phyloP scores from a whole-genome alignment of 2,797 vertebrate species.

The Enteromius anoplus region DNA sequence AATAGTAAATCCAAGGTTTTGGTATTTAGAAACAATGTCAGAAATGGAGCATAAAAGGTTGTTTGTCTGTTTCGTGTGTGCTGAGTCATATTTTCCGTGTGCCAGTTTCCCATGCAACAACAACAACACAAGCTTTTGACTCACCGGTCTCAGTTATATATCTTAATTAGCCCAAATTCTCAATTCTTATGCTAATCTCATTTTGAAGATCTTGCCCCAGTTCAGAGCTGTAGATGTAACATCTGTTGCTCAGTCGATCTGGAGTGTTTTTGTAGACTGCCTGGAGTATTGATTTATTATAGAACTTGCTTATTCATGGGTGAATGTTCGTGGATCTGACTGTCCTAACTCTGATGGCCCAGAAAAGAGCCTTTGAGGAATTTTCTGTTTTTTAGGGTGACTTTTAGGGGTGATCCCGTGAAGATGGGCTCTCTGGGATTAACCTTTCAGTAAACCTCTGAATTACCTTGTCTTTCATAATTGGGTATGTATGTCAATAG shows the following conservation, averaged over 20 bases:
- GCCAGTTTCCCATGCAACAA: background rate
- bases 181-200: conserved; percentile 6
- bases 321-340: background rate
- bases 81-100: background rate
- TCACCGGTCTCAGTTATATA: background rate
- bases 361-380: background rate
- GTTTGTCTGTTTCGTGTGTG: background rate
- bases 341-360: background rate
- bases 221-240: conserved; percentile 43
- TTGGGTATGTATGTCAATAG: background rate
- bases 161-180: conserved; percentile 38
- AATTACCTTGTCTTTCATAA: background rate
- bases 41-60: background rate
- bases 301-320: background rate
- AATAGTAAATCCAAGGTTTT: background rate
- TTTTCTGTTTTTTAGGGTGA: conserved; percentile 6
- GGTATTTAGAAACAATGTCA: conserved; percentile 1
- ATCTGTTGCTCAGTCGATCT: conserved; percentile 60
- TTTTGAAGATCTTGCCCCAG: conserved; percentile 6
- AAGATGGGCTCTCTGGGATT: background rate
- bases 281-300: conserved; percentile 5
- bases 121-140: background rate
- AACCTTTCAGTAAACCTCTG: background rate
- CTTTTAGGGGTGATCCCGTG: background rate
- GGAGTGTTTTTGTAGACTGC: conserved; percentile 33